phyloP scores from a whole-genome alignment of 1,140 invertebrate genomes.

The Zaprionus lachaisei region DNA sequence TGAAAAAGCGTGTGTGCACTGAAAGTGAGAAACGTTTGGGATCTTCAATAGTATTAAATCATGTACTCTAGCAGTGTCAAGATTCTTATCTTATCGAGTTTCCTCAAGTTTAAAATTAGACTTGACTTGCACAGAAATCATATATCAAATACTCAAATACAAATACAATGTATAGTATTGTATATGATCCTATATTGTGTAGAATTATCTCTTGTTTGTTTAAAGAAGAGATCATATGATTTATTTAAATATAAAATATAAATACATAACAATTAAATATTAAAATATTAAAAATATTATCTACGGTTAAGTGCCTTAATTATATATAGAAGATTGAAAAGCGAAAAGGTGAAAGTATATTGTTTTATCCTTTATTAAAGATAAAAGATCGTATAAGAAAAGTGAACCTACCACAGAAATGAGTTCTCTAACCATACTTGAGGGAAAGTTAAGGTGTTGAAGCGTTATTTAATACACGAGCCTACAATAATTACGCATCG shows the following conservation, averaged over 20 bases:
- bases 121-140: not conserved
- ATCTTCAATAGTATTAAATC: slow-evolving; percentile 1
- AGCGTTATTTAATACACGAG: not conserved
- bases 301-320: too few species aligned
- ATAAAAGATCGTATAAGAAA: too few species aligned
- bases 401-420: too few species aligned
- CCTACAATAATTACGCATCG: slow-evolving; percentile 19
- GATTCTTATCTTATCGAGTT: slow-evolving; percentile 7
- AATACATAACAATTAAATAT: too few species aligned
- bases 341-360: too few species aligned
- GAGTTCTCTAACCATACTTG: not conserved
- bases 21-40: not conserved
- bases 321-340: too few species aligned
- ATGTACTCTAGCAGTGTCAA: not conserved
- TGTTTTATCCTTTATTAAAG: too few species aligned
- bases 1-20: not conserved
- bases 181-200: not conserved
- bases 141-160: not conserved
- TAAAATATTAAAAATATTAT: too few species aligned
- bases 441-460: not conserved
- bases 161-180: not conserved
- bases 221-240: too few species aligned
- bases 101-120: slow-evolving; percentile 7
- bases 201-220: too few species aligned
- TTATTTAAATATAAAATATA: too few species aligned